Percentiles rank a stretch among this genome's conserved stretches.
Conservation (phyloP, 2,888 invertebrate species). For the Agrotis exclamationis region DNA sequence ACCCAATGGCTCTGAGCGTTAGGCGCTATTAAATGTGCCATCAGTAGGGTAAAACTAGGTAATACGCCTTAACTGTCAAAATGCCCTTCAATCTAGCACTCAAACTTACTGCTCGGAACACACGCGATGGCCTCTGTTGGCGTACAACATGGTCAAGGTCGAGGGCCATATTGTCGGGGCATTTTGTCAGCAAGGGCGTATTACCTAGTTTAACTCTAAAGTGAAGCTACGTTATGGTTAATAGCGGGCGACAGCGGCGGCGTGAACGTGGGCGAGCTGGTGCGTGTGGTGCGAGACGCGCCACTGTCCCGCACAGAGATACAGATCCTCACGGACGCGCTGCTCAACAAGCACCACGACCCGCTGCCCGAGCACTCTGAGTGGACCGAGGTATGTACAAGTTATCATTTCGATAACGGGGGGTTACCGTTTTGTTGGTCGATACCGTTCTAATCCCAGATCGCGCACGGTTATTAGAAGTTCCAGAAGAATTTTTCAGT, state of each 20-base stretch:
- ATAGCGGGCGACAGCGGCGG: constrained; percentile 93
- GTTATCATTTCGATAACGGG: not conserved
- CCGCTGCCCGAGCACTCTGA: constrained; percentile 95
- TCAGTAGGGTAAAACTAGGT: not conserved
- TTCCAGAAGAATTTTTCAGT: too few species aligned
- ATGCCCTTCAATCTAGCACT: not conserved
- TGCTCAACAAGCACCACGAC: constrained; percentile 97
- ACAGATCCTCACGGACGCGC: constrained; percentile 96
- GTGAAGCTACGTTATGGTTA: constrained; percentile 26
- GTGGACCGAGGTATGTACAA: constrained; percentile 94
- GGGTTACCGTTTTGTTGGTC: too few species aligned
- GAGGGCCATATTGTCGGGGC: too few species aligned
- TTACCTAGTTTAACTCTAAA: too few species aligned
- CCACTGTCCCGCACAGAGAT: constrained; percentile 96
- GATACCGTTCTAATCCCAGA: too few species aligned
- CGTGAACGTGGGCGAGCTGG: constrained; percentile 93
- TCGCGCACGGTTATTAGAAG: too few species aligned
- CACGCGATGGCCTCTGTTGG: too few species aligned
- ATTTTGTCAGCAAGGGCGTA: too few species aligned
- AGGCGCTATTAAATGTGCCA: not conserved
- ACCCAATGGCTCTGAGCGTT: not conserved
- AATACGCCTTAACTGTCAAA: too few species aligned
- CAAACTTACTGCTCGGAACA: too few species aligned
- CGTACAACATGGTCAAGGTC: too few species aligned
- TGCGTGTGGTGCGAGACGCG: constrained; percentile 95